A percentile compares a stretch with the other conserved stretches of the same genome.
Conservation (phyloP, 2,888 invertebrate genomes). For the Ashinkailepas kermadecensis region DNA sequence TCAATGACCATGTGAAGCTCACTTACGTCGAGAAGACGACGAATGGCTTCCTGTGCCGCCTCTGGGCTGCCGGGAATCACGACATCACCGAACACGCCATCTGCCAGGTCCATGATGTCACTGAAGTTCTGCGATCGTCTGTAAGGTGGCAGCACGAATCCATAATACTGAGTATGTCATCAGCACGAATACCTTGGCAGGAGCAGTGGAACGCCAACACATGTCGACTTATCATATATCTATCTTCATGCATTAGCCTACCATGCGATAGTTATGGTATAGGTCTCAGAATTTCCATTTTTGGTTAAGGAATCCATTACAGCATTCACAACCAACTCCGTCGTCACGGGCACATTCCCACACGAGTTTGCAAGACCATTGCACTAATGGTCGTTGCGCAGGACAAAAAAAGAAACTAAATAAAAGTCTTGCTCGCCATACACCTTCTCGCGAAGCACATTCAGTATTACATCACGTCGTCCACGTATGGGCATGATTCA, state of each 20-base stretch:
- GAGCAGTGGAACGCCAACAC: background rate
- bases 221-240: background rate
- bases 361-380: too few species aligned
- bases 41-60: constrained; percentile 54
- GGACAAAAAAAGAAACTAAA: too few species aligned
- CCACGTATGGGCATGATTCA: too few species aligned
- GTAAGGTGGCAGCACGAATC: constrained; percentile 29
- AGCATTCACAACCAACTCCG: too few species aligned
- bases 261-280: background rate
- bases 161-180: background rate
- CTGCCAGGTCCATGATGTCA: constrained; percentile 58
- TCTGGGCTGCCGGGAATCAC: constrained; percentile 63
- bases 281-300: background rate
- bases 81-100: constrained; percentile 59
- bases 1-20: constrained; percentile 39
- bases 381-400: too few species aligned
- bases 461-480: too few species aligned
- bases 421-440: too few species aligned
- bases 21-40: constrained; percentile 61
- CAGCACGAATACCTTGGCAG: background rate
- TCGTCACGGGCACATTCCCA: too few species aligned
- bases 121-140: constrained; percentile 61
- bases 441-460: too few species aligned
- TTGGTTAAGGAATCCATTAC: too few species aligned
- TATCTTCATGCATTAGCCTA: background rate